Base-by-base conservation (phyloP, 2,888 invertebrate genomes). In the Aphidoletes aphidimyza region DNA sequence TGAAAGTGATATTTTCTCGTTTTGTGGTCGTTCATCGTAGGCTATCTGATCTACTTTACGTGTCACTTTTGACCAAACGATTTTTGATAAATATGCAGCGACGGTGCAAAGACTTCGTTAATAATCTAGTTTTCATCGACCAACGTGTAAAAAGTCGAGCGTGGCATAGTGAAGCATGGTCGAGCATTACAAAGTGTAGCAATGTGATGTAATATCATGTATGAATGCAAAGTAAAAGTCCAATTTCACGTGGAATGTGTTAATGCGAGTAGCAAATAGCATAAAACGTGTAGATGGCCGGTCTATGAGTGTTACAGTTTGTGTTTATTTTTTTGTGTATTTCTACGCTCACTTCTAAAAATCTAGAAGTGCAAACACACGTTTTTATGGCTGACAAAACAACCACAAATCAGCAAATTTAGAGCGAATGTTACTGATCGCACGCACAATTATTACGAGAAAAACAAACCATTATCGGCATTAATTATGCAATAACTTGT, bases 401-500 rank as follows among this genome's bases (percentile, higher is more conserved):
- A 69, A 34, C 34, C 30, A 34, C 34, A 59, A n/a, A n/a, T n/a
- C n/a, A n/a, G n/a, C n/a, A n/a, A 42, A 42, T 42, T 42, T 6
- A 42, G 42, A 42, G 8, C 42, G 42, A 42, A 34, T 14, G 5
- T 0, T 3, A 54, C 26, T 54, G 22, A 11, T 14, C 17, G 14
- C 69, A 69, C 54, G 54, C 54, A 54, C 9, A 2, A 47, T 47
- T 47, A 47, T 47, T 47, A 47, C 17, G 17, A 54, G n/a, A n/a
- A n/a, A n/a, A n/a, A n/a, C n/a, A 54, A 54, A 54, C 54, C 22
- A 54, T 54, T 54, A 54, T 69, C 30, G 9, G 69, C 9, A 69
- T 69, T 69, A 69, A 69, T 69, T 69, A 69, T 30, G 69, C 69
- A 69, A 69, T 69, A 69, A 69, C 30, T 69, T 69, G 69, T 69